Base-by-base conservation (phyloP, 2,888 invertebrate genomes). In the Steromphala cineraria region DNA sequence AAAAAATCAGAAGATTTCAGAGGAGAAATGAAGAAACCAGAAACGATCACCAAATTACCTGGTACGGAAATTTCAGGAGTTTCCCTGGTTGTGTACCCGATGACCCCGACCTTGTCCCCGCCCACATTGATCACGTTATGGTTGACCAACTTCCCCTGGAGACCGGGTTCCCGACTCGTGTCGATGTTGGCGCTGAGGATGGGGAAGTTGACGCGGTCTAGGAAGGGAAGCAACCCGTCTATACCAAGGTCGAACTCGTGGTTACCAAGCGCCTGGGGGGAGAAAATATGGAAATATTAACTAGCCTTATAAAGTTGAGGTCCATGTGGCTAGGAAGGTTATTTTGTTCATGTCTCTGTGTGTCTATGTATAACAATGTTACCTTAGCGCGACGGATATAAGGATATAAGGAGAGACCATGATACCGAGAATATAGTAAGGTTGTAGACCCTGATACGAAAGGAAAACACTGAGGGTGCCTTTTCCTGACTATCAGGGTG, bases 221-320 rank as follows among this genome's bases (percentile, higher is more conserved):
- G 94, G 89, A 96, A 97, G 0, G 97, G 96, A 17, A 95, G 94
- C 15, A 98, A 93, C 4, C 97, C 97, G 0, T 94, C 94, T 0
- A 96, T 94, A 4, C 96, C 96, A 83, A 96, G 95, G 94, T 98
- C 98, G 90, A 98, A 97, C 93, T 98, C 98, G 92, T 98, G 98
- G 91, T 98, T 98, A 31, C 98, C 98, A 84, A 98, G 94, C n/a
- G 96, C 96, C 98, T 98, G n/a, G 15, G 10, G 17, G 56, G 21
- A 24, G 19, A 53, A 10, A 53, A 28, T 53, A 28, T 19, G 46
- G 24, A 13, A 74, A n/a, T 13, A 46, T 10, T 46, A 13, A 46
- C 8, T n/a, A n/a, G 36, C 36, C 3, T 36, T 3, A 36, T 36
- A 36, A 36, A n/a, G n/a, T n/a, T 36, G 8, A 8, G 3, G 36